Evolutionary conservation across 2,888 invertebrate genomes (phyloP), one percentile per base, ranked within the genome.

Genomic region (Stegophylla sp.): DNA sequence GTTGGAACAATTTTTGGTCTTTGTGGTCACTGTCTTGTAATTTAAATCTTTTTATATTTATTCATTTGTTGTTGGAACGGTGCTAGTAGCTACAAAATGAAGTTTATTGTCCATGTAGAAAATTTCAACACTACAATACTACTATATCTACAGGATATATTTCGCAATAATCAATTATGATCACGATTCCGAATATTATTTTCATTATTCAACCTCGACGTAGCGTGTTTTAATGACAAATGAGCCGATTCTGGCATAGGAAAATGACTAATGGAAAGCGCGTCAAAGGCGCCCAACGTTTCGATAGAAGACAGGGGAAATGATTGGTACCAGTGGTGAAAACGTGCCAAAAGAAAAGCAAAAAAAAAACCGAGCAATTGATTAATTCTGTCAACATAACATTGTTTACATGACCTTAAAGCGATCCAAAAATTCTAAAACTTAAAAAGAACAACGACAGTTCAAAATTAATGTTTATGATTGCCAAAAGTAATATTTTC

Each of bases 181-280:
- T 76, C 66, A 76, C 75, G 53, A 53, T 76, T 76, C 26, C n/a
- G 75, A 23, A 34, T 3, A 63, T 51, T 51, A 76, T 76, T 76
- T 76, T 76, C 75, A 76, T 76, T 76, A 76, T 64, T 76, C 75
- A 76, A 76, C 53, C 53, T 53, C 75, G 64, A 76, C 75, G 53
- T 66, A 41, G 75, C 64, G 64, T 66, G 75, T 69, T 77, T 77
- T 69, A 77, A 77, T 77, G 77, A 77, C 77, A 77, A 77, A 77
- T 69, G 77, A 77, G 67, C 45, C 76, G 66, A 66, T 76, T 66
- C 28, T 45, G 56, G 67, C 53, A 69, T 67, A 67, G 59, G 20
- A 77, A 77, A 69, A 69, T 77, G 77, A 77, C 77, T 77, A 77
- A 77, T 77, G 77, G 67, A 69, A 77, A 77, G 13, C 45, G 43